Base-by-base conservation (phyloP, 2,888 invertebrate genomes). In the Sialis lutaria region DNA sequence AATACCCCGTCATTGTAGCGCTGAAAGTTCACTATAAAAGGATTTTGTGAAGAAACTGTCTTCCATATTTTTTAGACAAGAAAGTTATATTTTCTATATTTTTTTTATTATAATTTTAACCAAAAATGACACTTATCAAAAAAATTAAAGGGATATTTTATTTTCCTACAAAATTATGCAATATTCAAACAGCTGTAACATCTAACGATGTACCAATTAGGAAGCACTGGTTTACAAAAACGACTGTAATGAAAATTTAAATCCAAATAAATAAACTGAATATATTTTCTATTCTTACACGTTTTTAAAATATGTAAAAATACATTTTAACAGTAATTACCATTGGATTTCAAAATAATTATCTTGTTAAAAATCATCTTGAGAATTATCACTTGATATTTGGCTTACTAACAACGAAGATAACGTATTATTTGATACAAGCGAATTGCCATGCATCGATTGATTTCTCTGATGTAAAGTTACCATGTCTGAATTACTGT, bases 391-490 rank as follows among this genome's bases (percentile, higher is more conserved):
- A 54, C 59, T 58, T 48, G 56, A 57, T 48, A 62, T 55, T 51
- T 62, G 60, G 48, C 57, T 60, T n/a, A 62, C 60, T 45, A 67
- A 55, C 48, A 67, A 58, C 48, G 59, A 57, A 8, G 61, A 57
- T 40, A 62, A 51, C 42, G 56, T 54, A 45, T 53, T 56, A 35
- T 46, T 48, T 1, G 43, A 45, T 5, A 33, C 32, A 37, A 39
- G 30, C 9, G 56, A 50, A 50, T 55, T 53, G 22, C 58, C 56
- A 30, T 57, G 57, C 48, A 60, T 48, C 40, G 52, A 22, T 33
- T 34, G 45, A n/a, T 34, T 33, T 30, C n/a, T 45, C 1, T 34
- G 32, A 6, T 39, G 13, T 33, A 40, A 22, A 32, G 45, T 13
- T 42, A 50, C 50, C 22, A 47, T 49, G 44, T 59, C 57, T 7